phyloP scores from a whole-genome alignment of 2,797 vertebrate genomes.

The Pipistrellus kuhlii region DNA sequence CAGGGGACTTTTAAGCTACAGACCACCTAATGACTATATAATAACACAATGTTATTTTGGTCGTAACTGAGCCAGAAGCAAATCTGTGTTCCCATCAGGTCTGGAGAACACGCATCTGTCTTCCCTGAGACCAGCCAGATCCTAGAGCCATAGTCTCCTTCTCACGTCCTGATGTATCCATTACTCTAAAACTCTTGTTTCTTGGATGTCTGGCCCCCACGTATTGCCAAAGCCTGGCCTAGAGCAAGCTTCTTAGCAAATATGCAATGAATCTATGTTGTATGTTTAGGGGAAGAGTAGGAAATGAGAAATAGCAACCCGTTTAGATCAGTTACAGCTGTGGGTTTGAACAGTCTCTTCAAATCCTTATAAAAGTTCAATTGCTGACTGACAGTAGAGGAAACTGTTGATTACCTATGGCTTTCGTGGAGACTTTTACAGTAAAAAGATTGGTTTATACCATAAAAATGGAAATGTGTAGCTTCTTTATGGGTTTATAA shows the following conservation, averaged over 20 bases:
- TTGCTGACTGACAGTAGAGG: conserved; percentile 46
- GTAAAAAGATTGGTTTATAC: conserved; percentile 63
- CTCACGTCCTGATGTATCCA: background rate
- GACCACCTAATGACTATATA: background rate
- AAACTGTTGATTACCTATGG: conserved; percentile 59
- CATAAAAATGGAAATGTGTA: conserved; percentile 82
- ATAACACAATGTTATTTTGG: background rate
- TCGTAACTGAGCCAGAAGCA: background rate
- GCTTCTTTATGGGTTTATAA: conserved; percentile 75
- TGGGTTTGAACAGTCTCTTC: conserved; percentile 45
- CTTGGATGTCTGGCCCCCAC: background rate
- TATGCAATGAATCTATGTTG: background rate
- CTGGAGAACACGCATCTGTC: background rate
- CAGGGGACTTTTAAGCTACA: background rate
- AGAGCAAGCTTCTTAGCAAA: background rate
- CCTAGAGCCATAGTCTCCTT: background rate
- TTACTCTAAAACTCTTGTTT: background rate
- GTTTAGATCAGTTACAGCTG: background rate
- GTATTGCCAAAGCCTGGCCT: background rate
- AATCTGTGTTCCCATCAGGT: background rate
- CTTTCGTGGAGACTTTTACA: conserved; percentile 43
- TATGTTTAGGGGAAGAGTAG: background rate
- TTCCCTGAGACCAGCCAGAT: background rate
- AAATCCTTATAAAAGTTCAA: conserved; percentile 54
- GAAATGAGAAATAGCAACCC: background rate